Percentiles rank a stretch among this genome's conserved stretches.
phyloP scores from a whole-genome alignment of 2,113 vertebrate genomes.

The Apodemus speciosus region DNA sequence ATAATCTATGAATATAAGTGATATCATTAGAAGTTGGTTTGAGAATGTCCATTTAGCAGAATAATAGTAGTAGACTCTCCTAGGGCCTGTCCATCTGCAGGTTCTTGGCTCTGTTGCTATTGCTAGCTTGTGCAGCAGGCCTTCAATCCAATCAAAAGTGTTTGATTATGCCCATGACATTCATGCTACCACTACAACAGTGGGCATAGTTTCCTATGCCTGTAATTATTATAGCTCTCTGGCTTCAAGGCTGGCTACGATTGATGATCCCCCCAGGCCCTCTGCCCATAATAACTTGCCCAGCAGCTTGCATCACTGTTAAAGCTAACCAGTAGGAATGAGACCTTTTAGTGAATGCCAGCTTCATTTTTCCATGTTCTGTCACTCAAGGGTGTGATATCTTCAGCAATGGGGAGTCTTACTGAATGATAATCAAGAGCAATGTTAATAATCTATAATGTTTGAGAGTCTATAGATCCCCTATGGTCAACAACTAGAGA shows the following conservation, averaged over 20 bases:
- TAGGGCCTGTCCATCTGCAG: neutral
- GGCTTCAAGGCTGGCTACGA: neutral
- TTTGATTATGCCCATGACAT: neutral
- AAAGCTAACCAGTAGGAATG: neutral
- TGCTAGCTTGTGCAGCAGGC: neutral
- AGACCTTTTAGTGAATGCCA: neutral
- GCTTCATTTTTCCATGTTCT: neutral
- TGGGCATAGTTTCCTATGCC: neutral
- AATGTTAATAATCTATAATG: neutral
- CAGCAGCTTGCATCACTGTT: neutral
- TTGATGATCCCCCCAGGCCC: neutral
- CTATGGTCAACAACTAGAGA: neutral
- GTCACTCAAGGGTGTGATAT: neutral
- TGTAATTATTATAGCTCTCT: neutral
- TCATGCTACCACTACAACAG: neutral
- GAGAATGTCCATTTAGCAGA: neutral
- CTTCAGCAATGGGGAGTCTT: neutral
- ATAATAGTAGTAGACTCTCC: neutral
- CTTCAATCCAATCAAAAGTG: neutral
- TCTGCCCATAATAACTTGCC: neutral
- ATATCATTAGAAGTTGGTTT: neutral
- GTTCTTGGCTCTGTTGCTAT: neutral
- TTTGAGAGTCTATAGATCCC: neutral
- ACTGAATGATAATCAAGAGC: neutral
- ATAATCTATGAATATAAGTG: neutral